Evolutionary conservation across 2,797 vertebrate genomes (phyloP).

Genomic region (Allobates femoralis): DNA sequence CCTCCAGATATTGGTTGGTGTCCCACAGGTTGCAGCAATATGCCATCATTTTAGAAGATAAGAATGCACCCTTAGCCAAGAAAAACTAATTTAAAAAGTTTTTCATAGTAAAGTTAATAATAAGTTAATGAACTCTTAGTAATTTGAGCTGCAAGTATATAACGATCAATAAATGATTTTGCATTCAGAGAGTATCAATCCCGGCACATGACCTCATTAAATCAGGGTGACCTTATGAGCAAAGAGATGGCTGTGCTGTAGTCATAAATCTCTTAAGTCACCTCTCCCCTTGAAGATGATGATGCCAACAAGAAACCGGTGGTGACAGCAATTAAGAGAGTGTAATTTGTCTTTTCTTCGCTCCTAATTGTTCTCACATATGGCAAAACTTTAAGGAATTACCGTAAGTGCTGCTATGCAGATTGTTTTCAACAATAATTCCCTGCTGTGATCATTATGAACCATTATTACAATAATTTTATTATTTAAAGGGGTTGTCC

Average conservation of each 20-base stretch:
- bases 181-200: constrained; percentile 11
- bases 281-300: constrained; percentile 8
- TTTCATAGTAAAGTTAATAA: background rate
- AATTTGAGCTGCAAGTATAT: background rate
- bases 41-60: too few species aligned
- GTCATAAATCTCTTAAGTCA: constrained; percentile 48
- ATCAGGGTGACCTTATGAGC: constrained; percentile 1
- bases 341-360: constrained; percentile 47
- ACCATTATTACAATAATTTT: background rate
- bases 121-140: background rate
- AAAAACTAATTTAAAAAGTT: background rate
- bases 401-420: background rate
- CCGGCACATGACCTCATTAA: background rate
- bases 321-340: constrained; percentile 35
- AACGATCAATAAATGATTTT: background rate
- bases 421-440: background rate
- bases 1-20: too few species aligned
- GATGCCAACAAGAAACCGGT: constrained; percentile 36
- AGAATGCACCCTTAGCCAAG: too few species aligned
- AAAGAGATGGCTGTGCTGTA: background rate
- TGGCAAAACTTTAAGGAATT: constrained; percentile 20
- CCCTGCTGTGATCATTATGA: background rate
- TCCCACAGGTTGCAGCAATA: too few species aligned
- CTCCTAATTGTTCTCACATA: constrained; percentile 29
- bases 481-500: background rate